Base-by-base conservation (phyloP, 2,888 invertebrate genomes). In the Hyposoter dolosus region DNA sequence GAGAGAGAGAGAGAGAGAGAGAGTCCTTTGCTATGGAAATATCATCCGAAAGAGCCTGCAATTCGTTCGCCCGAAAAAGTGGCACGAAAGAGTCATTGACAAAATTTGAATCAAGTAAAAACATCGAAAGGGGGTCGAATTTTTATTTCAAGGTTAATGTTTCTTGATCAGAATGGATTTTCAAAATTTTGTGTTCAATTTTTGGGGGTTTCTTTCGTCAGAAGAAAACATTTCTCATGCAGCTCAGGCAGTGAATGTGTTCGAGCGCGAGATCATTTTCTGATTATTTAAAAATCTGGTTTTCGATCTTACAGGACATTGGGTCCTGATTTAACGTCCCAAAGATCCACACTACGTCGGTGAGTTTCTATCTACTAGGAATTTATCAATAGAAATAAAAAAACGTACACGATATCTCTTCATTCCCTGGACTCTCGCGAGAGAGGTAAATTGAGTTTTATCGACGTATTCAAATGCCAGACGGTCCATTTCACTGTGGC, bases 1-100 rank as follows among this genome's bases (percentile, higher is more conserved):
- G 68, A 53, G 56, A 15, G 28, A 28, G 17, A 76, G 45, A 71
- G 74, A 35, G 74, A 35, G 35, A 63, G 32, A 68, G 68, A 53
- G 56, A 17, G 28, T 60, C 47, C 81, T 81, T 83, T 81, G 86
- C 50, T 74, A 83, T 85, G 82, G 69, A 77, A 72, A 83, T 81
- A 65, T 74, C 50, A 45, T 40, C 45, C 32, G 47, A 6, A 17
- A 23, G 23, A 66, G 65, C 10, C 12, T 45, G 19, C 23, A 82
- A 85, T 85, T 85, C 76, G 80, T 85, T 79, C 69, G 17, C 17
- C 50, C 69, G 9, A 32, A 53, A 79, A 76, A 71, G 35, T 63
- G 69, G 68, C 28, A 65, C 9, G 66, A 50, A 63, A 60, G 65
- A n/a, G 40, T 75, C 15, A 45, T 12, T 63, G 43, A 65, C 15